Percentiles rank a stretch among this genome's conserved stretches.
phyloP scores from a whole-genome alignment of 2,888 invertebrate genomes.

The Tubulanus polymorphus region DNA sequence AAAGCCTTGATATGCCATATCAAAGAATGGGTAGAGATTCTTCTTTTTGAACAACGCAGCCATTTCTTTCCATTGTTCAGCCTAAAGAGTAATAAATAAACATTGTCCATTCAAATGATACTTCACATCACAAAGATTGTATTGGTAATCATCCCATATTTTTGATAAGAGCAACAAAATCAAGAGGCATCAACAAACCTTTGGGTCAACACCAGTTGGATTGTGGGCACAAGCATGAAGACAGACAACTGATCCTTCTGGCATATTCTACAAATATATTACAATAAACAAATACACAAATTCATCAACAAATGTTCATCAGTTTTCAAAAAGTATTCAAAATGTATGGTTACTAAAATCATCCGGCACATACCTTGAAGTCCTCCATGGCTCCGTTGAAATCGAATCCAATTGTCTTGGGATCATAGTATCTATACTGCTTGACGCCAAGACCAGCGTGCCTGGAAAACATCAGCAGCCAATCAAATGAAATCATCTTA shows the following conservation, averaged over 20 bases:
- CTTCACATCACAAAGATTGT: too few relatives aligned
- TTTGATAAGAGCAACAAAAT: too few relatives aligned
- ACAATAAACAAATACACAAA: slow-evolving; percentile 4
- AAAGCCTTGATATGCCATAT: slow-evolving; percentile 90
- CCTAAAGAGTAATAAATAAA: slow-evolving; percentile 39
- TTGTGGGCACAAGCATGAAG: slow-evolving; percentile 98
- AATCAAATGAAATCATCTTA: not conserved
- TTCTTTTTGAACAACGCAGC: slow-evolving; percentile 68
- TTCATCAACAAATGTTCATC: too few relatives aligned
- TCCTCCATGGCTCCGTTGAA: slow-evolving; percentile 85
- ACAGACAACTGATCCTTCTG: slow-evolving; percentile 81
- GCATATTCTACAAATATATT: slow-evolving; percentile 72
- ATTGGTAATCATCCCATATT: too few relatives aligned
- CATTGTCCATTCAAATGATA: too few relatives aligned
- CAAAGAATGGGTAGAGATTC: slow-evolving; percentile 87
- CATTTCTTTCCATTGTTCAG: slow-evolving; percentile 85
- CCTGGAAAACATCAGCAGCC: slow-evolving; percentile 48
- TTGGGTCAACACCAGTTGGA: slow-evolving; percentile 68
- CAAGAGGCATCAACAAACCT: slow-evolving; percentile 26
- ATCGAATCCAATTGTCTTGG: slow-evolving; percentile 89
- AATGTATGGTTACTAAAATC: too few relatives aligned
- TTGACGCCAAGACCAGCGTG: slow-evolving; percentile 80
- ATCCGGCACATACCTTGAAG: slow-evolving; percentile 59
- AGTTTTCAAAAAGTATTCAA: too few relatives aligned
- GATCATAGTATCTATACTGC: slow-evolving; percentile 89